Evolutionary conservation across 2,113 vertebrate genomes (phyloP), one percentile per base, ranked within the genome.

Genomic region (Takifugu bimaculatus): DNA sequence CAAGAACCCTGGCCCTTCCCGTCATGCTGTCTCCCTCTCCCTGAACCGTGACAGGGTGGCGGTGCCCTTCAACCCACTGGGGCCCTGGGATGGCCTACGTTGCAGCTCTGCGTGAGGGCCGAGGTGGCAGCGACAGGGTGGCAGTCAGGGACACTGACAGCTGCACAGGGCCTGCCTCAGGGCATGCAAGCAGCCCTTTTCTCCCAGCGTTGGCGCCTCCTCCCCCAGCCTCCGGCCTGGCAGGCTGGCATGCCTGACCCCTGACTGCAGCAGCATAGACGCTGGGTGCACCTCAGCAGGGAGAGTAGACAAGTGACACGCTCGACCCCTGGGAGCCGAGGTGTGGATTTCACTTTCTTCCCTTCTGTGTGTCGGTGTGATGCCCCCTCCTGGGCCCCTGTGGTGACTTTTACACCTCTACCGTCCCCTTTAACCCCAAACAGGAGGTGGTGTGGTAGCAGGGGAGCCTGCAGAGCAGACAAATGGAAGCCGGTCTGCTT

Each of bases 91-190:
- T 48, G 70, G 61, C 64, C 69, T 20, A 20, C 20, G 20, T 20
- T 20, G 20, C 20, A 20, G 20, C 20, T 20, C 20, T 20, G 20
- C 20, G 20, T 1, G 20, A 20, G 55, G 58, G 65, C 54, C 20
- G 70, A 60, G 60, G 73, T 74, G 66, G 54, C 56, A 75, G 32
- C 39, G 43, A 50, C 39, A 26, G 26, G 50, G 60, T 62, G 64
- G 58, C 11, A 57, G 54, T 74, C 64, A 60, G 60, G 28, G 61
- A 65, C 60, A 72, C 63, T 73, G 77, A 82, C 85, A 87, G 80
- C 83, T 86, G 79, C 74, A 69, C 15, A 1, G 57, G 70, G 65
- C 56, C 56, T 9, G 60, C 75, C 54, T 75, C 7, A 13, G 72
- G 78, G 44, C 73, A 28, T 7, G 57, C 32, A 51, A 50, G 51